Evolutionary conservation across 2,113 vertebrate genomes (phyloP).

Genomic region (Sminthopsis crassicaudata): DNA sequence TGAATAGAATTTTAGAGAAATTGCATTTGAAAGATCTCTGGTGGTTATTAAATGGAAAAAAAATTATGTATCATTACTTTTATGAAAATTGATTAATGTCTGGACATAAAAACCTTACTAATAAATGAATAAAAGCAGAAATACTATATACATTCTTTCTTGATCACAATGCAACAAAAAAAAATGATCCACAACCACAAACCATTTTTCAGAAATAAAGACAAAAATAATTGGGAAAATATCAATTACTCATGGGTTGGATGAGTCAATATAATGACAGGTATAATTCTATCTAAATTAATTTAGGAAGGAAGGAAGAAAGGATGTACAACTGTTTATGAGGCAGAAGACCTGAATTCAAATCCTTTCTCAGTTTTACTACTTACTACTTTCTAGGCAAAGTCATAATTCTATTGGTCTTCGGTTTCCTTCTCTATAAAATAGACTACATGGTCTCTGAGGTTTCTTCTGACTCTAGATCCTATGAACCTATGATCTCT

Average conservation of each 20-base stretch:
- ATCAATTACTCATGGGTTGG: neutral
- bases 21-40: neutral
- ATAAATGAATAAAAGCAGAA: neutral
- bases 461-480: neutral
- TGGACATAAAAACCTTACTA: no score
- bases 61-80: neutral
- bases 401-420: neutral
- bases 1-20: neutral
- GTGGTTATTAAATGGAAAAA: neutral
- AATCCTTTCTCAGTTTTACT: no score
- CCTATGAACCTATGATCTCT: neutral
- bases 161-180: neutral
- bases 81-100: neutral
- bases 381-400: neutral
- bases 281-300: neutral
- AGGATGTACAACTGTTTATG: no score
- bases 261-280: neutral
- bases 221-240: neutral
- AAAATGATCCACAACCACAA: neutral
- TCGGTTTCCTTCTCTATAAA: neutral
- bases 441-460: neutral
- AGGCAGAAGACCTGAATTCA: neutral
- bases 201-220: neutral
- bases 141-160: neutral
- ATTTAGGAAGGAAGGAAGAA: neutral